Base-by-base conservation (phyloP, 2,888 invertebrate genomes). In the Catocala sponsa region DNA sequence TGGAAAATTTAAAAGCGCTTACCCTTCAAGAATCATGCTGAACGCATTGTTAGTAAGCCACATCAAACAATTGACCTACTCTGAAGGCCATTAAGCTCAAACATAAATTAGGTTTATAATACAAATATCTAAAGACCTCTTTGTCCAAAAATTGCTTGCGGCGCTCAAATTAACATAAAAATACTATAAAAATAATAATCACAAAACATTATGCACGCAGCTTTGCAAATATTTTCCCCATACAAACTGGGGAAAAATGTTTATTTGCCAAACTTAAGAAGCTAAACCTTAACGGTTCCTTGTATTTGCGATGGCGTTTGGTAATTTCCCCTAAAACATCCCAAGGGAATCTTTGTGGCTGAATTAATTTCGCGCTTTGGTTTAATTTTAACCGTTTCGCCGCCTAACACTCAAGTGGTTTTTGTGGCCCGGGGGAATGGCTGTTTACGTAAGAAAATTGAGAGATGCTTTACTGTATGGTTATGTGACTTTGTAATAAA, bases 361-460 rank as follows among this genome's bases (percentile, higher is more conserved):
- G 68, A 70, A 76, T 72, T 68, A 76, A 75, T 81, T 79, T 70
- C 66, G 67, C 65, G 67, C 58, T 72, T 72, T 54, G 64, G 66
- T 72, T 70, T 75, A 78, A 79, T 78, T 75, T 71, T 55, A 67
- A 74, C 65, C 57, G 71, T 70, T 78, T 70, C 63, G 70, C 56
- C 55, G 41, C 51, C 59, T 59, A 68, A 67, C 69, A 63, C 63
- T 63, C 9, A 32, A 62, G 47, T 43, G 51, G 53, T 47, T 52
- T 57, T 53, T 50, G 49, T 57, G 35, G 59, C 48, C 53, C 41
- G 13, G 35, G 7, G 25, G 43, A 55, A 59, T 65, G 43, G 41
- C 35, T 55, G 54, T 68, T 69, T 62, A 49, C 42, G 6, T 12
- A 57, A 32, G 43, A 58, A 60, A 48, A 47, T 67, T 63, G 32